Evolutionary conservation across 2,888 invertebrate species (phyloP), one percentile per base, ranked within the genome.

Genomic region (Panorpa germanica): DNA sequence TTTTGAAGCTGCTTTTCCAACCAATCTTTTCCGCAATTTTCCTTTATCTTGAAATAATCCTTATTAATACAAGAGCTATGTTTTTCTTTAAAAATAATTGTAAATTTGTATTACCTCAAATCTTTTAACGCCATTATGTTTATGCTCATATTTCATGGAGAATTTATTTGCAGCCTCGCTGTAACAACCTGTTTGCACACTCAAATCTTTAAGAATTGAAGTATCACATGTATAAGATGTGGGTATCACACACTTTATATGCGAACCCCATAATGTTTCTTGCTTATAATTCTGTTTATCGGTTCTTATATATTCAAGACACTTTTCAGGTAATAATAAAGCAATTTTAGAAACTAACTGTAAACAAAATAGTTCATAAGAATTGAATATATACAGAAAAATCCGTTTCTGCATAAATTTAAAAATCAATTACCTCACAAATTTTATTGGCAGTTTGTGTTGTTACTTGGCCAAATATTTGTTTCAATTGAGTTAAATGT

Each of bases 391-490:
- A n/a, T n/a, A n/a, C n/a, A n/a, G n/a, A n/a, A n/a, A n/a, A n/a
- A n/a, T n/a, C n/a, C n/a, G n/a, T n/a, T n/a, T n/a, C n/a, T n/a
- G n/a, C n/a, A n/a, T n/a, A n/a, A n/a, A n/a, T n/a, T n/a, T n/a
- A n/a, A n/a, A n/a, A n/a, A n/a, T n/a, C n/a, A 20, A 20, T 41
- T 44, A 70, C 64, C 48, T 60, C 52, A 49, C 66, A 65, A 32
- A 75, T 64, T 40, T 64, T 61, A 34, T 60, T 57, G 14, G 63
- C 63, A 1, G 54, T 57, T 5, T 59, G 49, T 5, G 58, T 52
- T 2, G 61, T 57, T 15, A 68, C 58, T 23, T 55, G 52, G 2
- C 73, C 74, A 48, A 74, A 71, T 39, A 61, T 59, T 32, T 63
- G 58, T 33, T 64, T 58, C 9, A 80, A 45, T 30, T 64, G 52